Base-by-base conservation (phyloP, 2,797 vertebrate genomes). In the Avahi laniger region DNA sequence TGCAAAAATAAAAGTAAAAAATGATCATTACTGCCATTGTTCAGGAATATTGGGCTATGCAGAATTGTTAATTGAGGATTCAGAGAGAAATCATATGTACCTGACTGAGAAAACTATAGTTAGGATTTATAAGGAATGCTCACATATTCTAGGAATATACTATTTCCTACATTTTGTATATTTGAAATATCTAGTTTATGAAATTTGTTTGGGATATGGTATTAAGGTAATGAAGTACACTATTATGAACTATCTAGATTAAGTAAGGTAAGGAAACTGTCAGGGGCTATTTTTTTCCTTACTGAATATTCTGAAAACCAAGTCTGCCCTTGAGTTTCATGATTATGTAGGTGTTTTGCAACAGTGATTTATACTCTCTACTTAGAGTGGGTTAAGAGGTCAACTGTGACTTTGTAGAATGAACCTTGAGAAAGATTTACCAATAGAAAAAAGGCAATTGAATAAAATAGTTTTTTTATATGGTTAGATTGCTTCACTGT, bases 1-100 rank as follows among this genome's bases (percentile, higher is more conserved):
- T 96, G 85, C 17, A 35, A 92, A 63, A 80, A 35, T 91, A 35
- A 89, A 96, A 73, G 24, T 28, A 6, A 96, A 92, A 94, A 95
- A 86, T 89, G 4, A 88, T 82, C 54, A 94, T 93, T 85, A 89
- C 28, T 94, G 69, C 17, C 93, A 63, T 97, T 97, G 33, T 96
- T 96, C 73, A 95, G 82, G 96, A 96, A 89, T 46, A 76, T 24
- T n/a, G 8, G 88, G 22, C 79, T 94, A 57, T 95, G 96, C 93
- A 90, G 73, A 97, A 91, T 94, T 10, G 7, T 88, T 90, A 52
- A 41, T 81, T 88, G 96, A 96, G 24, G 35, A 79, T 43, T 48
- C 54, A 73, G 41, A 70, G 35, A 83, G 52, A 92, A 72, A 76
- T 15, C 75, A 41, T 33, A 61, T 69, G 26, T 46, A 43, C n/a